A percentile compares a stretch with the other conserved stretches of the same genome.
Evolutionary conservation across 2,888 invertebrate genomes (phyloP).

Genomic region (Microctonus brassicae): DNA sequence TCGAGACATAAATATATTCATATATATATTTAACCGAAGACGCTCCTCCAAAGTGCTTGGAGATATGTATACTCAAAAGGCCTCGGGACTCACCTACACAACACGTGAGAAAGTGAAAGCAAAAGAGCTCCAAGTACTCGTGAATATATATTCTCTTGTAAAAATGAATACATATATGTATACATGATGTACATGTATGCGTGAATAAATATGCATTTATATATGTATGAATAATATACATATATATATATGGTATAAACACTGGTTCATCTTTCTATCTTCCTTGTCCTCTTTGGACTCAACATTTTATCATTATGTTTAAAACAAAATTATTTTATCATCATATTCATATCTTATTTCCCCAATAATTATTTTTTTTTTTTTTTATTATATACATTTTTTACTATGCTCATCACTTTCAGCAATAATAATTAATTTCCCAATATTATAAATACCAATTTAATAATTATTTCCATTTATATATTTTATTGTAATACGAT

Average conservation of each 20-base stretch:
- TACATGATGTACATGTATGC: too few relatives aligned
- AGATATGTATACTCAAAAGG: conserved; percentile 41
- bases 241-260: not conserved
- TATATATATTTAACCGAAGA: too few relatives aligned
- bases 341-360: not conserved
- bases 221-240: not conserved
- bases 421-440: not conserved
- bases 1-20: not conserved
- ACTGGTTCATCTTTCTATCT: not conserved
- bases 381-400: too few relatives aligned
- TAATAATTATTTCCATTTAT: not conserved
- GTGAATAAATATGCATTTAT: not conserved
- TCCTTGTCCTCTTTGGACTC: conserved; percentile 3
- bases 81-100: conserved; percentile 47
- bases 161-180: too few relatives aligned
- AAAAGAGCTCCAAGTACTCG: conserved; percentile 46
- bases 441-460: not conserved
- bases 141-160: conserved; percentile 15
- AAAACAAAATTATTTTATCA: not conserved
- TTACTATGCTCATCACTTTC: not conserved
- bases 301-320: not conserved
- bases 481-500: not conserved
- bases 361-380: not conserved
- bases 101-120: conserved; percentile 65
- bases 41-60: conserved; percentile 18